Conservation (phyloP, 1,140 invertebrate genomes). For the Macrotrachela quadricornifera region DNA sequence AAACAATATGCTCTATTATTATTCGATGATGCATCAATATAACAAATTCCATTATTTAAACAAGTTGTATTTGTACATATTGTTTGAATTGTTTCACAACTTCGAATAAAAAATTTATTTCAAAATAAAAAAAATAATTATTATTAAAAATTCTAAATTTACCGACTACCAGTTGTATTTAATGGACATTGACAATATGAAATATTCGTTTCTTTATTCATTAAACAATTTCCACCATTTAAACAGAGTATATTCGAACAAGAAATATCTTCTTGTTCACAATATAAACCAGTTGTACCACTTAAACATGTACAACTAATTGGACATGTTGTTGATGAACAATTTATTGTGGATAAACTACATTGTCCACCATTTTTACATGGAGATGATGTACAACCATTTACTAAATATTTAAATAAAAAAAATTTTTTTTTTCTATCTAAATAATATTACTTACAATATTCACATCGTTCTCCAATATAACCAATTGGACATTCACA, state of each 20-base stretch:
- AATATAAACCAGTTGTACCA: slow-evolving; percentile 50
- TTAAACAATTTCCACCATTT: too few species aligned
- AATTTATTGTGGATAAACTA: too few species aligned
- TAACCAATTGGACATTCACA: slow-evolving; percentile 16
- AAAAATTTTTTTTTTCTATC: too few species aligned
- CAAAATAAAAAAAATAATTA: too few species aligned
- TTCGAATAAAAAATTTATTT: too few species aligned
- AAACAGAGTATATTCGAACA: too few species aligned
- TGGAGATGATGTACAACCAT: slow-evolving; percentile 8
- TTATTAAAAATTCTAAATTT: too few species aligned
- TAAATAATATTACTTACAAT: too few species aligned
- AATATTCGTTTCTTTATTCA: too few species aligned
- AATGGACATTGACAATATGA: too few species aligned
- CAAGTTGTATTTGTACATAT: slow-evolving; percentile 1
- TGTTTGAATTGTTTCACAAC: too few species aligned
- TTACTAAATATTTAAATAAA: slow-evolving; percentile 1
- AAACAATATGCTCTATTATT: slow-evolving; percentile 36
- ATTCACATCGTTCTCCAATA: not conserved
- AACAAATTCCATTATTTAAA: slow-evolving; percentile 6
- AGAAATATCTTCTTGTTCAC: not conserved
- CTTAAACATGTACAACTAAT: slow-evolving; percentile 60
- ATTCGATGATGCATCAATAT: not conserved
- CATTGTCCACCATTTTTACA: not conserved
- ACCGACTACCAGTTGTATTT: too few species aligned
- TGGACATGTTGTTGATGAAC: slow-evolving; percentile 42